phyloP scores from a whole-genome alignment of 1,140 invertebrate species.

The Manduca sexta region DNA sequence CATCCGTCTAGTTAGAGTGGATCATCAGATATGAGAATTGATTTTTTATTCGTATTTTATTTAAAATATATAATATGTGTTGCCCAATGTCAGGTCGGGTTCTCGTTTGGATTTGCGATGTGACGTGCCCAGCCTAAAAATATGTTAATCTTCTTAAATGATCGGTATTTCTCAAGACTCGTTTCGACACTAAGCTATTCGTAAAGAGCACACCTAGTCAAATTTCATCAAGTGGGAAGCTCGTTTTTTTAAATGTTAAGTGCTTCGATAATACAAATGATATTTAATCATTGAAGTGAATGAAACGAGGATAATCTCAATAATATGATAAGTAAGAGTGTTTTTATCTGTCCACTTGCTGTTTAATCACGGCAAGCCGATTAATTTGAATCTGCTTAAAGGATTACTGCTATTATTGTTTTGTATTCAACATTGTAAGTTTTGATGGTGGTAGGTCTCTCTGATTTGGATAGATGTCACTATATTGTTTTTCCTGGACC shows the following conservation, averaged over 20 bases:
- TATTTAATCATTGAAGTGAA: not conserved
- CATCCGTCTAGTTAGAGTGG: not conserved
- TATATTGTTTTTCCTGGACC: no score
- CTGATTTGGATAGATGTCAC: no score
- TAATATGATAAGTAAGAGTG: no score
- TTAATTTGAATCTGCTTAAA: no score
- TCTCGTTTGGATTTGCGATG: slow-evolving; percentile 14
- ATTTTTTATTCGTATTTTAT: slow-evolving; percentile 5
- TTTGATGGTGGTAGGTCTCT: no score
- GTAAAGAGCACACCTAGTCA: slow-evolving; percentile 9
- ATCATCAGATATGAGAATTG: not conserved
- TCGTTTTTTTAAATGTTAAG: slow-evolving; percentile 11
- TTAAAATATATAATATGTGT: not conserved
- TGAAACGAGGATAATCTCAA: no score
- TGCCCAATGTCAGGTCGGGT: not conserved
- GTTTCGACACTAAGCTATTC: slow-evolving; percentile 24
- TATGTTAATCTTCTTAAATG: slow-evolving; percentile 29
- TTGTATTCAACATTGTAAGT: no score
- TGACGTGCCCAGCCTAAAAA: slow-evolving; percentile 27
- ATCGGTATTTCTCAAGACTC: slow-evolving; percentile 15
- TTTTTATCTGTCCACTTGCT: no score
- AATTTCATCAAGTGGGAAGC: slow-evolving; percentile 4
- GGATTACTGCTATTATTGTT: no score
- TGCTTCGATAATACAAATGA: not conserved
- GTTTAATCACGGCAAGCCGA: no score